Base-by-base conservation (phyloP, 1,140 invertebrate species). In the Steinernema khuongi region DNA sequence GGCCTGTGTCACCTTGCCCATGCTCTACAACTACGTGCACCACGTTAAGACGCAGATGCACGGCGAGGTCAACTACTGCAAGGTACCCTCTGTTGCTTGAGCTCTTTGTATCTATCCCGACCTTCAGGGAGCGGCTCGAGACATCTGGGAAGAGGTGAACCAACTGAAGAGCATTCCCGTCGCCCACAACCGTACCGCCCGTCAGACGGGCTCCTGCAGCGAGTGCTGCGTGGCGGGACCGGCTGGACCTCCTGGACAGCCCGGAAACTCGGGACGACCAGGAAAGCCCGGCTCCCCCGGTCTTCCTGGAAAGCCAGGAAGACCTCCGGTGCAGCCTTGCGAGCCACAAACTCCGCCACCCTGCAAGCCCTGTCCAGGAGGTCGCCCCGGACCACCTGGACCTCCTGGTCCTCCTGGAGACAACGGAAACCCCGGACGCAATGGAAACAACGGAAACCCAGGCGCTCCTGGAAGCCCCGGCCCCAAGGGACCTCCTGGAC, bases 311-410 rank as follows among this genome's bases (percentile, higher is more conserved):
- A 60, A 60, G 4, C 50, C 50, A 26, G 50, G 50, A 17, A 60
- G 50, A 60, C 50, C 50, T 60, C 50, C 50, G 26, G 50, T 60
- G 14, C 50, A 60, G 22, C 73, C 73, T 33, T 74, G 73, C 67
- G 67, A 74, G 68, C 73, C 73, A 28, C 68, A 70, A 26, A 74
- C 73, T 31, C 73, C 73, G 31, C 73, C 73, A 44, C 73, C 73
- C 31, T 74, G 73, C 73, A 69, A 69, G 31, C 73, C 67, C 36
- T 74, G 73, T 41, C 73, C 73, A 44, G 67, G 70, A 60, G 73
- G 73, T 60, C 50, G 50, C 19, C 50, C 50, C 26, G 50, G 50
- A 14, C 50, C 50, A 17, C 50, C 50, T 60, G 50, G 50, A 60
- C 50, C 50, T 60, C 11, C 50, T 22, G 50, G 50, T n/a, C 50